phyloP scores from a whole-genome alignment of 1,140 invertebrate genomes.

The Leptopilina boulardi region DNA sequence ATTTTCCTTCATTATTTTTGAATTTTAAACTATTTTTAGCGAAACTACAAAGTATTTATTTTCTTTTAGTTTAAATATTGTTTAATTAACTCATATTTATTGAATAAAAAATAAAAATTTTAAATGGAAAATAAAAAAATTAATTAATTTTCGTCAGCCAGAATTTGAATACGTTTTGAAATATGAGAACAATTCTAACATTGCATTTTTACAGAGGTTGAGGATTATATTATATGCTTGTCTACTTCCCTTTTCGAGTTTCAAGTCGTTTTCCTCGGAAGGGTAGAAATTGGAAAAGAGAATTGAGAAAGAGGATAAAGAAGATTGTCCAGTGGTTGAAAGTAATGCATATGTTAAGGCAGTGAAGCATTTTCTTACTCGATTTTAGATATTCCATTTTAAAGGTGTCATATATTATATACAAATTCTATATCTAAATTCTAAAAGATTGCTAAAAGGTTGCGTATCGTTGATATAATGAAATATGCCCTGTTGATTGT shows the following conservation, averaged over 20 bases:
- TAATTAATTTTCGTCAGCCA: too few species aligned
- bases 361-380: constrained; percentile 53
- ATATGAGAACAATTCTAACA: neutral
- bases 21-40: too few species aligned
- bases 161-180: neutral
- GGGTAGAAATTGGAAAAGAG: constrained; percentile 34
- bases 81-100: too few species aligned
- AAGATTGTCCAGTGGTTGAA: constrained; percentile 69
- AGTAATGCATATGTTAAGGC: constrained; percentile 67
- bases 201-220: neutral
- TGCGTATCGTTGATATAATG: constrained; percentile 63
- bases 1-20: too few species aligned
- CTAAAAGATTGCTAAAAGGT: constrained; percentile 59
- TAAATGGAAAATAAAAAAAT: too few species aligned
- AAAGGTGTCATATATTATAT: too few species aligned
- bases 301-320: constrained; percentile 32
- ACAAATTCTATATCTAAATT: too few species aligned
- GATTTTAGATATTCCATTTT: constrained; percentile 71
- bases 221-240: constrained; percentile 10
- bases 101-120: too few species aligned
- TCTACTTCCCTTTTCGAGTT: neutral
- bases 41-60: too few species aligned
- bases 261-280: constrained; percentile 11
- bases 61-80: too few species aligned
- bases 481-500: constrained; percentile 67